Evolutionary conservation across 2,888 invertebrate genomes (phyloP).

Genomic region (Cryptus viduatorius): DNA sequence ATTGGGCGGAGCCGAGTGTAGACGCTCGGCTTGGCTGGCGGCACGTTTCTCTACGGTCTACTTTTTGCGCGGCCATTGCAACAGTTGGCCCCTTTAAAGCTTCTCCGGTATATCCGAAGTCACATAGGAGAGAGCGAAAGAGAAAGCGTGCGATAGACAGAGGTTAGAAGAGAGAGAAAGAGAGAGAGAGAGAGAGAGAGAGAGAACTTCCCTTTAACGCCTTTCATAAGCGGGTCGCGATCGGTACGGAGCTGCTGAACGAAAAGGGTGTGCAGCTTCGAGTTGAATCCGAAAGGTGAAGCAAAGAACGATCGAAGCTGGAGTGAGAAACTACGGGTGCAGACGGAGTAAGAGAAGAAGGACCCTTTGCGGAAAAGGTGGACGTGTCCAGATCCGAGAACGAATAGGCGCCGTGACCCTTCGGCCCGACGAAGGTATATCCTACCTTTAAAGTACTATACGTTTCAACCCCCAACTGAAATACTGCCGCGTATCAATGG

Average conservation of each 20-base stretch:
- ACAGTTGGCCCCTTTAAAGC: constrained; percentile 83
- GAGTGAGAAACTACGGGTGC: constrained; percentile 2
- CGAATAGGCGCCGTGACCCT: constrained; percentile 59
- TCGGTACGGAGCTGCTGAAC: constrained; percentile 45
- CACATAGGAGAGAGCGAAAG: constrained; percentile 42
- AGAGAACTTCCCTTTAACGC: constrained; percentile 72
- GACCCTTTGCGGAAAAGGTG: constrained; percentile 53
- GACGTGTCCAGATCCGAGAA: constrained; percentile 58
- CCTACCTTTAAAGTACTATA: constrained; percentile 38
- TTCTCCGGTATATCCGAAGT: constrained; percentile 54
- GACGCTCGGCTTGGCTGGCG: constrained; percentile 64
- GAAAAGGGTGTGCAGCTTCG: constrained; percentile 42
- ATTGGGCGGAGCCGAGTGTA: constrained; percentile 62
- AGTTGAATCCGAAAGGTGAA: constrained; percentile 41
- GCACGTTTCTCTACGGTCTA: constrained; percentile 71
- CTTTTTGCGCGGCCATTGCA: constrained; percentile 80
- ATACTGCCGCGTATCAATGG: constrained; percentile 61
- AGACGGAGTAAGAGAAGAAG: constrained; percentile 35
- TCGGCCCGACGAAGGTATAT: constrained; percentile 46
- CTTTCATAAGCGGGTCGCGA: constrained; percentile 77
- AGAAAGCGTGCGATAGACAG: constrained; percentile 27
- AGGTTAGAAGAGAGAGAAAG: constrained; percentile 10
- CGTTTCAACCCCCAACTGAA: constrained; percentile 49
- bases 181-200: constrained; percentile 31
- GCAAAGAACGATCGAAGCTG: constrained; percentile 26